Percentiles rank a stretch among this genome's conserved stretches.
Evolutionary conservation across 2,888 invertebrate species (phyloP).

Genomic region (Diadegma fenestrale): DNA sequence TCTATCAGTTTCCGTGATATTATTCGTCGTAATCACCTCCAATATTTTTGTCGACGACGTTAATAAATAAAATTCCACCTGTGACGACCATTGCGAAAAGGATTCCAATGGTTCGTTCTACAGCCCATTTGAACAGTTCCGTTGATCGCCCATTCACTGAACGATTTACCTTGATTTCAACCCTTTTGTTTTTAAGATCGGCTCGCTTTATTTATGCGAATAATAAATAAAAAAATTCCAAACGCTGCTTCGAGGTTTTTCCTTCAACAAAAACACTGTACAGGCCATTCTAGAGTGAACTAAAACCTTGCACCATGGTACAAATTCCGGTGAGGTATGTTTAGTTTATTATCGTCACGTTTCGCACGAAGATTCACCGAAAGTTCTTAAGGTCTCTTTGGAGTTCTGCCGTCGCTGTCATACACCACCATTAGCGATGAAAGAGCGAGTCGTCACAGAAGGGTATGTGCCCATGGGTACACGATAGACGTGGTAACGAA

Average conservation of each 20-base stretch:
- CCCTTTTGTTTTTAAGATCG: no score
- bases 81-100: no score
- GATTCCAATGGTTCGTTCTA: no score
- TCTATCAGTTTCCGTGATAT: no score
- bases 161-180: no score
- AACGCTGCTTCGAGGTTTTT: background rate
- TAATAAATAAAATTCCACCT: no score
- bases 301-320: slow-evolving; percentile 4
- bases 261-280: background rate
- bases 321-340: slow-evolving; percentile 20
- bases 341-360: slow-evolving; percentile 63
- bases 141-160: no score
- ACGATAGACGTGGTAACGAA: slow-evolving; percentile 58
- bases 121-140: no score
- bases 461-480: slow-evolving; percentile 50
- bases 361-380: slow-evolving; percentile 51
- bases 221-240: background rate
- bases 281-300: background rate
- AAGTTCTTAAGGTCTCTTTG: slow-evolving; percentile 37
- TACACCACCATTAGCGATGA: slow-evolving; percentile 28
- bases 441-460: slow-evolving; percentile 20
- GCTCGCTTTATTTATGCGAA: no score
- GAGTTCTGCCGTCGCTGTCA: slow-evolving; percentile 19
- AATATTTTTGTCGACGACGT: no score
- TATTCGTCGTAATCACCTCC: no score